Conservation (phyloP, 2,888 invertebrate genomes). For the Callyntrura guangdongensis region DNA sequence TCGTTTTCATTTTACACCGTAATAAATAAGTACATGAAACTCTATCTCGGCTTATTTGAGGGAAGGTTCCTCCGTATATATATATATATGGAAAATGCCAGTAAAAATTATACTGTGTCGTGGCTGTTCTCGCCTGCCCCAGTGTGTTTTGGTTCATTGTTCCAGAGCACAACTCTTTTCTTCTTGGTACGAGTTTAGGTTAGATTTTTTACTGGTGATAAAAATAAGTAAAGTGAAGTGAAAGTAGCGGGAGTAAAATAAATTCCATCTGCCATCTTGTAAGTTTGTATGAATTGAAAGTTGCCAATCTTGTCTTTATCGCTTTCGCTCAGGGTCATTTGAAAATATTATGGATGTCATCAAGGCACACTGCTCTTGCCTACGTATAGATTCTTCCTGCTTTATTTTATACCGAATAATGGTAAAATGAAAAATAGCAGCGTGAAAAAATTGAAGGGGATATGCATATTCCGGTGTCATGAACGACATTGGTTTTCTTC, state of each 20-base stretch:
- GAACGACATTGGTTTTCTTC: slow-evolving; percentile 1
- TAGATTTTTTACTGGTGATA: slow-evolving; percentile 42
- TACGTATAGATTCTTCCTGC: neutral
- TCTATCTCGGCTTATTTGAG: too few relatives aligned
- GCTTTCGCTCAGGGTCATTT: slow-evolving; percentile 74
- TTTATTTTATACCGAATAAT: neutral
- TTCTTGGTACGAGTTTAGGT: slow-evolving; percentile 30
- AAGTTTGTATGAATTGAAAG: slow-evolving; percentile 64
- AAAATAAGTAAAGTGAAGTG: slow-evolving; percentile 32
- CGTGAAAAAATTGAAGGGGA: slow-evolving; percentile 10
- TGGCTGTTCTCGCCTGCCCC: neutral
- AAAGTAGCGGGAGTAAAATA: slow-evolving; percentile 62
- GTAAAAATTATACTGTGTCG: neutral
- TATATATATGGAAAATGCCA: neutral
- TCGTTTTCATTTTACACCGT: slow-evolving; percentile 47
- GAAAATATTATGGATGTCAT: slow-evolving; percentile 77
- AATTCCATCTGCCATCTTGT: slow-evolving; percentile 71
- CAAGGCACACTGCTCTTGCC: slow-evolving; percentile 67
- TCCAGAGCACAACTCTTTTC: slow-evolving; percentile 25
- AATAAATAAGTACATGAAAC: slow-evolving; percentile 52
- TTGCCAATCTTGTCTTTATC: slow-evolving; percentile 79
- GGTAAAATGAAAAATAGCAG: neutral
- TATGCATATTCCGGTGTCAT: neutral
- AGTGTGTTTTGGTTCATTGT: slow-evolving; percentile 13
- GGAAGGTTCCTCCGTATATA: too few relatives aligned